Evolutionary conservation across 2,888 invertebrate species (phyloP).

Genomic region (Xestoiulus laeticollis): DNA sequence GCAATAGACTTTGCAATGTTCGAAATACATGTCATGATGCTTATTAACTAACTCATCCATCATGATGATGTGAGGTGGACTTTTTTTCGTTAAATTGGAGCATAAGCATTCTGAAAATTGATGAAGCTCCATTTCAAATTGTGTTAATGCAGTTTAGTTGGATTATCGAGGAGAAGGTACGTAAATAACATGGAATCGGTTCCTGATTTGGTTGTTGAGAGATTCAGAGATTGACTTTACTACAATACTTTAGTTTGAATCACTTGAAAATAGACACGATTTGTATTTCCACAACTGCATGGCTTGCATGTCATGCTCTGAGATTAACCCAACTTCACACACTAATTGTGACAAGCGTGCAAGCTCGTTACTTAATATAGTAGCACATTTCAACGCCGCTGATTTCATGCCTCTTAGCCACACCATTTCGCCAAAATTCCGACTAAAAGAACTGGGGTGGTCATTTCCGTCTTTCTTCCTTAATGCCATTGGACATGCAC

Average conservation of each 20-base stretch:
- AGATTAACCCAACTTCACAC: constrained; percentile 4
- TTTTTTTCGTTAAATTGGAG: too few species aligned
- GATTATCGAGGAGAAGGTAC: too few species aligned
- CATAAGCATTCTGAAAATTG: too few species aligned
- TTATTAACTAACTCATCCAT: too few species aligned
- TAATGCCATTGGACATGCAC: constrained; percentile 38
- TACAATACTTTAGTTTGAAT: neutral
- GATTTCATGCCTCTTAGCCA: constrained; percentile 36
- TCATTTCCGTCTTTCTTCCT: constrained; percentile 25
- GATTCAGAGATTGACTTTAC: neutral
- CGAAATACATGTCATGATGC: too few species aligned
- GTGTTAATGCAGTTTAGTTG: too few species aligned
- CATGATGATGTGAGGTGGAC: too few species aligned
- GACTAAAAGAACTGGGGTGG: neutral
- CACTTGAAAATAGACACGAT: neutral
- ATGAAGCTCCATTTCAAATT: too few species aligned
- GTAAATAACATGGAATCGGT: too few species aligned
- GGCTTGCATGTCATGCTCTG: constrained; percentile 2
- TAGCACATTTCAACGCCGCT: neutral
- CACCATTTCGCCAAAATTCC: neutral
- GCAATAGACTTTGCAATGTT: too few species aligned
- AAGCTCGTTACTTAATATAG: constrained; percentile 38
- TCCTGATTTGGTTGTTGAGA: neutral
- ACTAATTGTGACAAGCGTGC: constrained; percentile 38
- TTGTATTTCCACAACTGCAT: neutral